Evolutionary conservation across 1,140 invertebrate species (phyloP).

Genomic region (Drosophila nigromelanica): DNA sequence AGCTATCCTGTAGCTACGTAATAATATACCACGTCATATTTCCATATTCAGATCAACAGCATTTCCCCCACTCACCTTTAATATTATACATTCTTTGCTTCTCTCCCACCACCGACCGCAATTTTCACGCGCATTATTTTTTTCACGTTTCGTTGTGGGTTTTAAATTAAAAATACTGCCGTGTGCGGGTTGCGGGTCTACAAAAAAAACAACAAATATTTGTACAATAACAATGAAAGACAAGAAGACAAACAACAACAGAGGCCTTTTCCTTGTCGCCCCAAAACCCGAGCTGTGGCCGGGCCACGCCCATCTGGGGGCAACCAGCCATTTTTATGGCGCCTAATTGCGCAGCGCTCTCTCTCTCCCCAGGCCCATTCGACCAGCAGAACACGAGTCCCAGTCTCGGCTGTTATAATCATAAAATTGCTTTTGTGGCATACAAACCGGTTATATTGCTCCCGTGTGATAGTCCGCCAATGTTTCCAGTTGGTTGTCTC

Average conservation of each 20-base stretch:
- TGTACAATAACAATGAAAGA: constrained; percentile 44
- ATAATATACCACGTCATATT: no score
- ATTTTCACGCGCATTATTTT: constrained; percentile 47
- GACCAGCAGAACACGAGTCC: constrained; percentile 24
- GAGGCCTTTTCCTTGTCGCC: constrained; percentile 2
- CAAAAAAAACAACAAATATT: constrained; percentile 9
- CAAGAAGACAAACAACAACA: constrained; percentile 69
- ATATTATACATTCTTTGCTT: background rate
- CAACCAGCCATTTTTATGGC: constrained; percentile 75
- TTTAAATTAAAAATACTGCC: constrained; percentile 77
- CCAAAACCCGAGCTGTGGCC: constrained; percentile 14
- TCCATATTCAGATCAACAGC: background rate
- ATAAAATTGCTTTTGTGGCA: constrained; percentile 83
- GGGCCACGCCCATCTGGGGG: constrained; percentile 69
- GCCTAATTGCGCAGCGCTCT: constrained; percentile 74
- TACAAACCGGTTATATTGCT: constrained; percentile 82
- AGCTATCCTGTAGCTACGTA: no score
- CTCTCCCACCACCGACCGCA: constrained; percentile 27
- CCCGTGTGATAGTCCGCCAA: constrained; percentile 72
- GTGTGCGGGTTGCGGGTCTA: constrained; percentile 58
- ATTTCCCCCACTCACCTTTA: background rate
- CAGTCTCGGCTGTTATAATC: constrained; percentile 76
- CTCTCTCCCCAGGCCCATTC: constrained; percentile 14
- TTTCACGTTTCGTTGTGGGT: constrained; percentile 67
- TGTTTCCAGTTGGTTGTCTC: constrained; percentile 51